A percentile compares a stretch with the other conserved stretches of the same genome.
Conservation (phyloP, 2,797 vertebrate species). For the Pipistrellus pygmaeus region DNA sequence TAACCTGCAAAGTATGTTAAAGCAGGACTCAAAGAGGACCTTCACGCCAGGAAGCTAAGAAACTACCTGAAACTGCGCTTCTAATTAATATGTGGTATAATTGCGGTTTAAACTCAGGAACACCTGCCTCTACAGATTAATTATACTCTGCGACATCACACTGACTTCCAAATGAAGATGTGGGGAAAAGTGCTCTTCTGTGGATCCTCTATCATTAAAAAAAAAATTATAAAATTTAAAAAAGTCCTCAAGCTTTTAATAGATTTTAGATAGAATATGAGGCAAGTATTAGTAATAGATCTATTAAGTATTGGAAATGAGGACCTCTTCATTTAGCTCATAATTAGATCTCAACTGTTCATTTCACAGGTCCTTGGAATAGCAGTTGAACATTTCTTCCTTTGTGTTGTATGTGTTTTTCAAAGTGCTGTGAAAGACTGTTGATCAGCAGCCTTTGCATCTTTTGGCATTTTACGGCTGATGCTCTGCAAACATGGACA, state of each 20-base stretch:
- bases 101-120: conserved; percentile 52
- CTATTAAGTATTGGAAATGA: conserved; percentile 1
- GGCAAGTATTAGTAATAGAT: background rate
- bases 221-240: background rate
- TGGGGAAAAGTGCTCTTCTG: background rate
- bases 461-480: conserved; percentile 64
- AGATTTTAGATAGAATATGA: conserved; percentile 25
- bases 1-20: background rate
- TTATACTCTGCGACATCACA: background rate
- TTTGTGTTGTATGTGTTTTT: conserved; percentile 32
- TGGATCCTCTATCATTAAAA: background rate
- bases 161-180: conserved; percentile 17
- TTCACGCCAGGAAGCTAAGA: background rate
- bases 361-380: conserved; percentile 14
- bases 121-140: conserved; percentile 16
- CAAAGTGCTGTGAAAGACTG: conserved; percentile 57
- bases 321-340: conserved; percentile 37
- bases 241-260: background rate
- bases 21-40: background rate
- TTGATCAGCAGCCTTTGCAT: conserved; percentile 50
- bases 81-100: conserved; percentile 17
- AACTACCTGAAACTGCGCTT: conserved; percentile 30
- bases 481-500: conserved; percentile 31
- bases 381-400: conserved; percentile 40
- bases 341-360: conserved; percentile 49